A percentile compares a stretch with the other conserved stretches of the same genome.
These are phyloP conservation scores for Dolichoris vasculosae DNA, from an alignment of 1,140 invertebrate species.

Conservation along the genomic window DNA sequence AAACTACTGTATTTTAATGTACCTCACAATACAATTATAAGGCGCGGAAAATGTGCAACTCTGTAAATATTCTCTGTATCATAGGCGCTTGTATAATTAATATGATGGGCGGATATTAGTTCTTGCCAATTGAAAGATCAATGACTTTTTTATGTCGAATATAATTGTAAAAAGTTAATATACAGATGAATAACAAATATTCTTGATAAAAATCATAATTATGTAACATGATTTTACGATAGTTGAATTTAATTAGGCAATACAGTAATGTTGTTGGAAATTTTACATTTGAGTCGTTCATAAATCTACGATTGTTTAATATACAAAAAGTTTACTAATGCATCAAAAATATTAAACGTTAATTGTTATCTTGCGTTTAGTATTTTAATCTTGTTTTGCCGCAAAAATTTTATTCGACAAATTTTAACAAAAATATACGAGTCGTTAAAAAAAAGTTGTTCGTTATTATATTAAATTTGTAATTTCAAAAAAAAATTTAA, in stretches of 20 bases:
- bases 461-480: neutral
- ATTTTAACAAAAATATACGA: slow-evolving; percentile 11
- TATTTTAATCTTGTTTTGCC: neutral
- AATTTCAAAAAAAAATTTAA: neutral
- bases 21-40: slow-evolving; percentile 19
- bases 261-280: slow-evolving; percentile 17
- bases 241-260: slow-evolving; percentile 27
- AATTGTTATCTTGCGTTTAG: slow-evolving; percentile 16
- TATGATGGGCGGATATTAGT: neutral
- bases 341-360: slow-evolving; percentile 3
- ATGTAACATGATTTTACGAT: slow-evolving; percentile 8
- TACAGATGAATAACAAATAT: slow-evolving; percentile 45
- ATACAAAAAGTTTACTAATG: neutral
- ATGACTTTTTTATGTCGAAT: slow-evolving; percentile 30
- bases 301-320: slow-evolving; percentile 28
- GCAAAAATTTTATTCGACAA: slow-evolving; percentile 11
- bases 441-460: neutral
- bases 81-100: slow-evolving; percentile 17
- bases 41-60: neutral
- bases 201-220: slow-evolving; percentile 48
- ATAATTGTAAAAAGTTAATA: slow-evolving; percentile 43
- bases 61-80: slow-evolving; percentile 43
- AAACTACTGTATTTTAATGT: slow-evolving; percentile 29
- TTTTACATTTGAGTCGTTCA: slow-evolving; percentile 16
- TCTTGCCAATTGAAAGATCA: slow-evolving; percentile 32